Percentiles rank a stretch among this genome's conserved stretches.
Conservation (phyloP, 2,888 invertebrate species). For the Dasypolia templi region DNA sequence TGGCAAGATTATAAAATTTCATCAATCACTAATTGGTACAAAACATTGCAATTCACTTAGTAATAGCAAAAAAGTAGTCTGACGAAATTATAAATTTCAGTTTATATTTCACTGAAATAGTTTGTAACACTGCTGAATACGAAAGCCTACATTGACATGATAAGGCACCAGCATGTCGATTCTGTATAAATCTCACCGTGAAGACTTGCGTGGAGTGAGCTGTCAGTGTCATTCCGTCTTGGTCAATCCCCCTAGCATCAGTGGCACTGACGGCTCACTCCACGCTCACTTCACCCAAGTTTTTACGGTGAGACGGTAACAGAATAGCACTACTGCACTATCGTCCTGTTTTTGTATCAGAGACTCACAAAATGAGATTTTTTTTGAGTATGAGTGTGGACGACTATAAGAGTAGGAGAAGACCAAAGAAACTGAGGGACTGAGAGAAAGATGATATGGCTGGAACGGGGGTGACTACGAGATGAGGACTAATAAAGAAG, state of each 20-base stretch:
- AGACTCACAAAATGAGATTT: background rate
- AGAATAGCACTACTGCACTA: too few relatives aligned
- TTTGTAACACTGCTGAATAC: slow-evolving; percentile 19
- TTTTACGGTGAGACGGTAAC: too few relatives aligned
- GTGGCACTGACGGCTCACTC: too few relatives aligned
- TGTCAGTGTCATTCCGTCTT: too few relatives aligned
- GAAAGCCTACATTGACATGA: background rate
- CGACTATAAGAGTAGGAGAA: background rate
- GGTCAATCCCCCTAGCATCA: too few relatives aligned
- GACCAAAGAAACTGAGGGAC: background rate
- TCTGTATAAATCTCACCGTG: too few relatives aligned
- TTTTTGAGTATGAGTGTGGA: background rate
- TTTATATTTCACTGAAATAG: slow-evolving; percentile 27
- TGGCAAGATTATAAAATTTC: slow-evolving; percentile 53
- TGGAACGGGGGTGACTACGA: background rate
- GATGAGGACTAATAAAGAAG: background rate
- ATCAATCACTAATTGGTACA: slow-evolving; percentile 51
- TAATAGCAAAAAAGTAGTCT: slow-evolving; percentile 29
- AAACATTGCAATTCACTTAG: slow-evolving; percentile 34
- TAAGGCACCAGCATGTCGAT: too few relatives aligned
- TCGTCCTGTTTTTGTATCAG: background rate
- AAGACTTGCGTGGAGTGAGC: too few relatives aligned
- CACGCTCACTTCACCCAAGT: too few relatives aligned
- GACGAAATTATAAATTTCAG: slow-evolving; percentile 27
- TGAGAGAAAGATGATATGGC: background rate